Base-by-base conservation (phyloP, 2,113 vertebrate genomes). In the Alligator sinensis region DNA sequence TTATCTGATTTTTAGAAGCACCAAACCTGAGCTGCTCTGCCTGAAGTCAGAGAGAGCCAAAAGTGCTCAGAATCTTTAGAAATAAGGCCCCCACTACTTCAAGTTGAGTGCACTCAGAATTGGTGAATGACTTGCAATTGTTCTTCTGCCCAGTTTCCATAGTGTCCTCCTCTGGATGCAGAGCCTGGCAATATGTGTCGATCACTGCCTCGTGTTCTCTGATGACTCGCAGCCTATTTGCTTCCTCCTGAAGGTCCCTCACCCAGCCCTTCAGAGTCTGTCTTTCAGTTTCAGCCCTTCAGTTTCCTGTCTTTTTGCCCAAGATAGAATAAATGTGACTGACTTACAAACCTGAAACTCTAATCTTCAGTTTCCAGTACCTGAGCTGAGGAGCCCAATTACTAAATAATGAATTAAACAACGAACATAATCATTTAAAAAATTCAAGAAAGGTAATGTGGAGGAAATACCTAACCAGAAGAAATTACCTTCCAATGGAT, bases 1-100 rank as follows among this genome's bases (percentile, higher is more conserved):
- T 55, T 6, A 74, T 30, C 2, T 9, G 8, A 25, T 11, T 84
- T 4, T 77, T 76, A 0, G 0, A 5, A 6, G 74, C 7, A 2
- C 28, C 38, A 28, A 80, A 84, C 16, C 9, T 80, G 16, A 24
- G 38, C 21, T n/a, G 9, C 72, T 89, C 14, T 22, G 85, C 88
- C 64, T 84, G 3, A 55, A 72, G 16, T 74, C 25, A 47, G n/a
- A 64, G 2, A 4, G 13, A 70, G 27, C 77, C 76, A 57, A 72
- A 90, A 87, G 27, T 8, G 85, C 5, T 3, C 61, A 77, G 25
- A 13, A 72, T 64, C n/a, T 22, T 68, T 76, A 62, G 87, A 91
- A 90, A 90, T 89, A 24, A 76, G 17, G 10, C 6, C 38, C 77
- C n/a, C 0, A 3, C 34, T 68, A 91, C 74, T 2, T 60, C 34